These are phyloP conservation scores for Tethya wilhelma DNA, from an alignment of 37 sponge, comb jelly and placozoan genomes.

Conservation along the genomic window DNA sequence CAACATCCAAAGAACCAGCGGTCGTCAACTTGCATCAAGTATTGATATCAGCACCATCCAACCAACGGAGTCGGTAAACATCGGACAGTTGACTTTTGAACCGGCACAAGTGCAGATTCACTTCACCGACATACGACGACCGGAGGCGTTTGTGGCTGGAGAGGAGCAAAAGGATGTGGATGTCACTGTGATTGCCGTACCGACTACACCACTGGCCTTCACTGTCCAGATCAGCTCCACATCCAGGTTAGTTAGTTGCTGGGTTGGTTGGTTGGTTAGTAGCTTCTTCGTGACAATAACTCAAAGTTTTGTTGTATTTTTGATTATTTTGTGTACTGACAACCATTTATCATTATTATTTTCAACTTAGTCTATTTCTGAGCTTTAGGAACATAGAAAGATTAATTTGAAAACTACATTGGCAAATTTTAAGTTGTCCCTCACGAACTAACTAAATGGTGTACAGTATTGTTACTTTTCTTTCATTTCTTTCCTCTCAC, in stretches of 20 bases:
- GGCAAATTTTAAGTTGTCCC: too few species aligned
- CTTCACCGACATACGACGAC: constrained; percentile 16
- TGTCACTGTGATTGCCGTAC: neutral
- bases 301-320: too few species aligned
- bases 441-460: too few species aligned
- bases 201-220: constrained; percentile 35
- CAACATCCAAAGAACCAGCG: constrained; percentile 43
- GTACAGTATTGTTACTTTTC: neutral
- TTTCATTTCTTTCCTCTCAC: neutral
- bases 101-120: constrained; percentile 51
- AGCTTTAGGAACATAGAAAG: neutral
- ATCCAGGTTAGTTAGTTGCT: constrained; percentile 23
- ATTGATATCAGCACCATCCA: constrained; percentile 23
- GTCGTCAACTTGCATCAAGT: constrained; percentile 18
- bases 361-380: neutral
- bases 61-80: neutral
- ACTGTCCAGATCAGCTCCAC: constrained; percentile 5
- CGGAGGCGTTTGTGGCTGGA: constrained; percentile 7
- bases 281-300: too few species aligned
- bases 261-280: neutral
- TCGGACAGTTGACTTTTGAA: constrained; percentile 45
- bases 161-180: neutral
- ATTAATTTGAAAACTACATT: neutral
- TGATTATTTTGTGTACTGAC: too few species aligned
- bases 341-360: neutral